These are phyloP conservation scores for Oligia strigilis DNA, from an alignment of 2,888 invertebrate genomes.

Conservation along the genomic window DNA sequence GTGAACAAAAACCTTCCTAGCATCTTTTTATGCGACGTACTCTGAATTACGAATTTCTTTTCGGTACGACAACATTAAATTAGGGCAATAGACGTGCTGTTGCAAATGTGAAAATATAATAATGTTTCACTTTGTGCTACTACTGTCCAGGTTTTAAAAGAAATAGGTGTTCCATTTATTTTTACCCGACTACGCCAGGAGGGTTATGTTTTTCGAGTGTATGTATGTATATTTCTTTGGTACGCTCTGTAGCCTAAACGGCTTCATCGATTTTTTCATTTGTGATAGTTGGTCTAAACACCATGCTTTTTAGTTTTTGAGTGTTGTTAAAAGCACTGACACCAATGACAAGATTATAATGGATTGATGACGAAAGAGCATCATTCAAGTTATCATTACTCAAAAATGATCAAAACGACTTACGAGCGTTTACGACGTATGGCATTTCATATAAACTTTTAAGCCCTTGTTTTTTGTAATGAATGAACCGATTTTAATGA, in stretches of 20 bases:
- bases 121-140: neutral
- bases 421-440: too few species aligned
- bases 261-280: neutral
- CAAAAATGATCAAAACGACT: neutral
- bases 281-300: neutral
- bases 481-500: too few species aligned
- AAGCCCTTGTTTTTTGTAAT: too few species aligned
- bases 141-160: too few species aligned
- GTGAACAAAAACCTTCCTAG: conserved; percentile 25
- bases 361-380: neutral
- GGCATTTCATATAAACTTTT: too few species aligned
- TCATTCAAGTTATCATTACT: neutral
- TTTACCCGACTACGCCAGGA: too few species aligned
- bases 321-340: neutral
- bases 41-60: conserved; percentile 39
- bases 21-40: conserved; percentile 29
- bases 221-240: too few species aligned
- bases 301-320: neutral
- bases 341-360: neutral
- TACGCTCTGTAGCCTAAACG: too few species aligned
- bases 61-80: conserved; percentile 12
- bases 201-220: too few species aligned
- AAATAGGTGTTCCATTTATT: too few species aligned
- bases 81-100: conserved; percentile 19
- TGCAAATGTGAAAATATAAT: conserved; percentile 29